A percentile compares a stretch with the other conserved stretches of the same genome.
Evolutionary conservation across 2,113 vertebrate species (phyloP).

Genomic region (Chroicocephalus ridibundus): DNA sequence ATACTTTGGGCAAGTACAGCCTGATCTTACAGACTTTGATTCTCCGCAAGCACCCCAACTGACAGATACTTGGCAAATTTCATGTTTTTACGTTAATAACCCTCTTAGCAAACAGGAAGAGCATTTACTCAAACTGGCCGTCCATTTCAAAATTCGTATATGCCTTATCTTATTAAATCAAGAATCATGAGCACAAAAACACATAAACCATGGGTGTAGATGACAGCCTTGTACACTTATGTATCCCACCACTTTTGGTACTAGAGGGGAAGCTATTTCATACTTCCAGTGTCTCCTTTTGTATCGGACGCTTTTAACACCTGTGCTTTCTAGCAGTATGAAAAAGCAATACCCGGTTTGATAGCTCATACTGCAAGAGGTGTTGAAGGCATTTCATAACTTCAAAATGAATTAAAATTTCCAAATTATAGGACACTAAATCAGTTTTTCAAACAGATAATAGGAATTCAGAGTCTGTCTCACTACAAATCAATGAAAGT

Average conservation of each 20-base stretch:
- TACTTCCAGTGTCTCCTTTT: neutral
- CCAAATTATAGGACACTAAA: neutral
- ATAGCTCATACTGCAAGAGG: neutral
- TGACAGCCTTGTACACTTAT: neutral
- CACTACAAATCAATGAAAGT: neutral
- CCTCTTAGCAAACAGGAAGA: neutral
- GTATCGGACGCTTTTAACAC: neutral
- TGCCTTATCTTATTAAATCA: neutral
- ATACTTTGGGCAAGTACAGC: neutral
- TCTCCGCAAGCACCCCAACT: neutral
- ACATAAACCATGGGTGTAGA: neutral
- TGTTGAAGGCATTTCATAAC: neutral
- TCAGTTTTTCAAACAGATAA: neutral
- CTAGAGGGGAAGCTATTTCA: neutral
- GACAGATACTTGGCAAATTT: neutral
- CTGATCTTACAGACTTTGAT: neutral
- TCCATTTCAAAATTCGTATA: neutral
- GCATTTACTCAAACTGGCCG: neutral
- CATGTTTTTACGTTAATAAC: neutral
- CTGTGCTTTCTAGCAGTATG: neutral
- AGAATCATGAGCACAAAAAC: neutral
- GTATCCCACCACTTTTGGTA: neutral
- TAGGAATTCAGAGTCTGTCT: neutral
- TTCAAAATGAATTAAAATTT: neutral
- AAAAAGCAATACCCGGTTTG: neutral